Evolutionary conservation across 2,888 invertebrate genomes (phyloP).

Genomic region (Plebejus melissa): DNA sequence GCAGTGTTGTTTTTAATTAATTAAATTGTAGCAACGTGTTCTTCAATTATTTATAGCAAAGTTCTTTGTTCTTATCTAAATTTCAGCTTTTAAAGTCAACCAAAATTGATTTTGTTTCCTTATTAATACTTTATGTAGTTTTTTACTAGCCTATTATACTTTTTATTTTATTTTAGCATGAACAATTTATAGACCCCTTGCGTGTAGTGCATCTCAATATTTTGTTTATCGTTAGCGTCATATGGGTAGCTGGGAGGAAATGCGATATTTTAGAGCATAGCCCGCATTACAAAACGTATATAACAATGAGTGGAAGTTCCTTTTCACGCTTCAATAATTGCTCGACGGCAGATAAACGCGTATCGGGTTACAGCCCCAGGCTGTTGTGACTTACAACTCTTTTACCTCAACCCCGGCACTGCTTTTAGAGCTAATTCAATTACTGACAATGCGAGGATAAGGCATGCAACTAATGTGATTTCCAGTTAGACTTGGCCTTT

Average conservation of each 20-base stretch:
- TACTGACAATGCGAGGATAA: constrained; percentile 26
- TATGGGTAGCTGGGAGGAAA: constrained; percentile 54
- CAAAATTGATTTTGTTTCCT: not conserved
- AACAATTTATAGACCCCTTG: not conserved
- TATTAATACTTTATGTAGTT: not conserved
- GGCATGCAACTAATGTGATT: constrained; percentile 17
- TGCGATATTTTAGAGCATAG: constrained; percentile 73
- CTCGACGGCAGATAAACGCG: constrained; percentile 76
- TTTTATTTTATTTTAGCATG: not conserved
- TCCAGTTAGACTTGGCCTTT: not conserved
- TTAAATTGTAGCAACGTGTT: too few species aligned
- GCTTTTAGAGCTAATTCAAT: constrained; percentile 39
- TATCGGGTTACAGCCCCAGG: constrained; percentile 67
- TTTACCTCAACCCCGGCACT: constrained; percentile 46
- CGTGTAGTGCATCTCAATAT: constrained; percentile 32
- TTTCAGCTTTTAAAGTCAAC: not conserved
- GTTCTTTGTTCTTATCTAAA: not conserved
- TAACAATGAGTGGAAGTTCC: constrained; percentile 77
- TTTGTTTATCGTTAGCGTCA: constrained; percentile 31
- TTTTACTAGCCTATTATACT: not conserved
- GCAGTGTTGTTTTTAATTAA: not conserved
- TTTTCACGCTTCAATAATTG: constrained; percentile 81
- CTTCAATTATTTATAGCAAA: too few species aligned
- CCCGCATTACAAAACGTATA: constrained; percentile 76
- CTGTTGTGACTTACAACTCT: constrained; percentile 59